Percentiles rank a stretch among this genome's conserved stretches.
These are phyloP conservation scores for Porites lutea DNA, from an alignment of 64 coral and sea anemone genomes.

Conservation along the genomic window DNA sequence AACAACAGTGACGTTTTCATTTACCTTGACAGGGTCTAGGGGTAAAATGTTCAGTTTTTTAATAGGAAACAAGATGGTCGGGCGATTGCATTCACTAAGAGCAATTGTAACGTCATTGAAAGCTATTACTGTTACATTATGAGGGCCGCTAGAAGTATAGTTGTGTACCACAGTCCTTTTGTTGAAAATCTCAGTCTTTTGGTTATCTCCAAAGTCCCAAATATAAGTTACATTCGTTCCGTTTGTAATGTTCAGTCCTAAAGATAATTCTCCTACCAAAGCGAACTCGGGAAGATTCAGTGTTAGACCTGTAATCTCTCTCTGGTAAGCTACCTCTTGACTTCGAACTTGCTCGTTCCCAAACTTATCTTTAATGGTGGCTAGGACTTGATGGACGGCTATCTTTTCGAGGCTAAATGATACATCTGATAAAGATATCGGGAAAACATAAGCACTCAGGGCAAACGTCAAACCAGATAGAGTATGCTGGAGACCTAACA, in stretches of 20 bases:
- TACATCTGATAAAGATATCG: neutral
- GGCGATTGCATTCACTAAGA: neutral
- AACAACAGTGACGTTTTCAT: neutral
- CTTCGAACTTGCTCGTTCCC: neutral
- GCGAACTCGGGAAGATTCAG: conserved; percentile 36
- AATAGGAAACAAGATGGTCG: neutral
- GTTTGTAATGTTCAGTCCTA: conserved; percentile 36
- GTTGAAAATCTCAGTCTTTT: conserved; percentile 4
- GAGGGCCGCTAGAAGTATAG: neutral
- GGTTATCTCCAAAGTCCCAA: conserved; percentile 46
- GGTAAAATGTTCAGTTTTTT: neutral
- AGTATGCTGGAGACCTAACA: neutral
- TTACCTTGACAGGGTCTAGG: neutral
- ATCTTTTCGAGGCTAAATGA: conserved; percentile 16
- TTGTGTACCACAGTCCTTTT: neutral
- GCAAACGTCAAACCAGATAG: neutral
- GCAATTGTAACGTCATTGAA: conserved; percentile 10
- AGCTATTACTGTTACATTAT: neutral
- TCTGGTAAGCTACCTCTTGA: neutral
- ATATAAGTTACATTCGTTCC: conserved; percentile 61
- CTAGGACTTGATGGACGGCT: neutral
- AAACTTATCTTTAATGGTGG: neutral
- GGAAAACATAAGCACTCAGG: neutral
- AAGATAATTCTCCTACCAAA: neutral
- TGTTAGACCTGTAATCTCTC: conserved; percentile 27